Conservation (phyloP, 2,888 invertebrate species). For the Metacarcinus magister region DNA sequence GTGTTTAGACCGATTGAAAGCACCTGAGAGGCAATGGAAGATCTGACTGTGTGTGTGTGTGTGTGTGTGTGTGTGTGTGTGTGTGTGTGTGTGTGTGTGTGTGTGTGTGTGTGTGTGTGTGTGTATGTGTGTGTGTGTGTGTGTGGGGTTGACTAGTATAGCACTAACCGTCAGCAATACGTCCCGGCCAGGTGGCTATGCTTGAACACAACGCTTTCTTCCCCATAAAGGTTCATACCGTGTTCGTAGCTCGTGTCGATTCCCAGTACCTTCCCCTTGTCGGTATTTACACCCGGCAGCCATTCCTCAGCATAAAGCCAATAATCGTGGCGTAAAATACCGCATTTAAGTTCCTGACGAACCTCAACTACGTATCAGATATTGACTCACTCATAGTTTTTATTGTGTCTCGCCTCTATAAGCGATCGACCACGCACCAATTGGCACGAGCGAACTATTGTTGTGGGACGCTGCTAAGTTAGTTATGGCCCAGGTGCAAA, state of each 20-base stretch:
- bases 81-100: no score
- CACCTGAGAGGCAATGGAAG: no score
- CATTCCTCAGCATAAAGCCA: not conserved
- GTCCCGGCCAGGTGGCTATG: not conserved
- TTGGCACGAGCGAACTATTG: not conserved
- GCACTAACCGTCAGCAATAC: not conserved
- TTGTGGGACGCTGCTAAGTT: not conserved
- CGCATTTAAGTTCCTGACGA: not conserved
- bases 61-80: no score
- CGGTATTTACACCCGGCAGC: not conserved
- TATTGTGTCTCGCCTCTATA: not conserved
- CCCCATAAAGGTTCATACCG: not conserved
- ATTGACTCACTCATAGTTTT: constrained; percentile 15
- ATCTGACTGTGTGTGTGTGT: no score
- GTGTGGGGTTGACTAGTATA: no score
- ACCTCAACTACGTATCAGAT: not conserved
- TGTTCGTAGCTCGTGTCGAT: not conserved
- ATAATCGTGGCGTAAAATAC: not conserved
- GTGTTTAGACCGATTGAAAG: no score
- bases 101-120: no score
- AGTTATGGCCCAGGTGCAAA: not conserved
- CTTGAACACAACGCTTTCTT: not conserved
- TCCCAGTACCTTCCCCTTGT: not conserved
- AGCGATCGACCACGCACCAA: not conserved
- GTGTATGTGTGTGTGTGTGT: no score